A percentile compares a stretch with the other conserved stretches of the same genome.
phyloP scores from a whole-genome alignment of 1,140 invertebrate species.

The Drosophila ananassae region DNA sequence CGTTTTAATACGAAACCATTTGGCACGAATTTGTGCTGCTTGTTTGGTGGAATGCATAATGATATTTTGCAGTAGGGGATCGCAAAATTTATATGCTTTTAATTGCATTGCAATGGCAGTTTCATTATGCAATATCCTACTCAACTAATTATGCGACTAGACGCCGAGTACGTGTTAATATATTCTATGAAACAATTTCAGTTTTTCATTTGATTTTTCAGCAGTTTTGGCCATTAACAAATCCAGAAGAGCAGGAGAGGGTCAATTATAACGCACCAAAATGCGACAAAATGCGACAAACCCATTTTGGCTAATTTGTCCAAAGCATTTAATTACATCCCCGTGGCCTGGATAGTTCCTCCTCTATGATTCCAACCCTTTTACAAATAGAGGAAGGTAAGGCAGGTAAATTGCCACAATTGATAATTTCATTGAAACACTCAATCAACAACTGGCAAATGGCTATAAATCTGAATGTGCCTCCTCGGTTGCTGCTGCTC shows the following conservation, averaged over 20 bases:
- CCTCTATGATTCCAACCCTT: neutral
- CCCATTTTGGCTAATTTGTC: constrained; percentile 42
- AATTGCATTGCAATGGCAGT: constrained; percentile 71
- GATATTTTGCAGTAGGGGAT: constrained; percentile 45
- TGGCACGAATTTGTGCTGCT: constrained; percentile 44
- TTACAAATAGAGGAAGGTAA: constrained; percentile 2
- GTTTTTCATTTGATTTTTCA: constrained; percentile 31
- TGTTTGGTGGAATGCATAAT: constrained; percentile 49
- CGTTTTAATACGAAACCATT: constrained; percentile 74
- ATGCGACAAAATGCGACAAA: constrained; percentile 34
- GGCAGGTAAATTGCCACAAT: constrained; percentile 64
- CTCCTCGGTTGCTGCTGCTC: constrained; percentile 5
- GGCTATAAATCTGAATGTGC: constrained; percentile 65
- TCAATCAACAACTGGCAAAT: constrained; percentile 76
- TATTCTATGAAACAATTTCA: constrained; percentile 28
- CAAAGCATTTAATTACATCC: constrained; percentile 29
- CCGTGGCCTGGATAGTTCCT: neutral
- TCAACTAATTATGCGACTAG: constrained; percentile 52
- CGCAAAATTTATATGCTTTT: constrained; percentile 72
- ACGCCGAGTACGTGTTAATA: constrained; percentile 45
- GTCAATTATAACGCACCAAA: constrained; percentile 3
- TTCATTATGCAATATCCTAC: constrained; percentile 62
- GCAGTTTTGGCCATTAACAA: constrained; percentile 6
- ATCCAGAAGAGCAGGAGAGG: neutral
- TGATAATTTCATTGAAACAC: constrained; percentile 80